Evolutionary conservation across 2,888 invertebrate species (phyloP).

Genomic region (Acanthosepion pharaonis): DNA sequence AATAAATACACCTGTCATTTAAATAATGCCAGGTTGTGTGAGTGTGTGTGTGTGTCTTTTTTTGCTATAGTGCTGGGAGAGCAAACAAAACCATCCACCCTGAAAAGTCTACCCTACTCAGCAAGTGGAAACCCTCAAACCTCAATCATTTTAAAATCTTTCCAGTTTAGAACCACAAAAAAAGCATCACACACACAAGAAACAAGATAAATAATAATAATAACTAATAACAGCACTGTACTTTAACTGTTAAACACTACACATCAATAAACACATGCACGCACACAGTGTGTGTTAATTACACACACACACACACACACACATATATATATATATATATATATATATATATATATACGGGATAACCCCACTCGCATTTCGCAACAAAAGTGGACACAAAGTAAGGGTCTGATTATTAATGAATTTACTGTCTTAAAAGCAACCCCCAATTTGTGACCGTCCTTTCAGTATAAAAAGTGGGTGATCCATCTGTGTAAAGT

Average conservation of each 20-base stretch:
- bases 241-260: not conserved
- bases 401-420: slow-evolving; percentile 33
- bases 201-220: not conserved
- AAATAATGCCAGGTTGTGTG: no score
- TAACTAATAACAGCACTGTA: not conserved
- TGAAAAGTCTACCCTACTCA: no score
- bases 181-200: not conserved
- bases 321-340: no score
- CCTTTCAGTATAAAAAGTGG: not conserved
- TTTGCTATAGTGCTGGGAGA: no score
- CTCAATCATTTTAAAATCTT: no score
- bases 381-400: not conserved
- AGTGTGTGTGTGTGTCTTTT: no score
- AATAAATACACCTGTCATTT: no score
- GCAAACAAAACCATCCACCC: no score
- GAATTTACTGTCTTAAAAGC: not conserved
- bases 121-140: no score
- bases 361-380: not conserved
- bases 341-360: not conserved
- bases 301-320: no score
- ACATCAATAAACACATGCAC: not conserved
- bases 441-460: slow-evolving; percentile 7
- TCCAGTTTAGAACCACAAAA: no score
- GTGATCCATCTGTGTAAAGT: not conserved
- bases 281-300: no score